phyloP scores from a whole-genome alignment of 2,797 vertebrate genomes.

The Paedocypris micromegethes region DNA sequence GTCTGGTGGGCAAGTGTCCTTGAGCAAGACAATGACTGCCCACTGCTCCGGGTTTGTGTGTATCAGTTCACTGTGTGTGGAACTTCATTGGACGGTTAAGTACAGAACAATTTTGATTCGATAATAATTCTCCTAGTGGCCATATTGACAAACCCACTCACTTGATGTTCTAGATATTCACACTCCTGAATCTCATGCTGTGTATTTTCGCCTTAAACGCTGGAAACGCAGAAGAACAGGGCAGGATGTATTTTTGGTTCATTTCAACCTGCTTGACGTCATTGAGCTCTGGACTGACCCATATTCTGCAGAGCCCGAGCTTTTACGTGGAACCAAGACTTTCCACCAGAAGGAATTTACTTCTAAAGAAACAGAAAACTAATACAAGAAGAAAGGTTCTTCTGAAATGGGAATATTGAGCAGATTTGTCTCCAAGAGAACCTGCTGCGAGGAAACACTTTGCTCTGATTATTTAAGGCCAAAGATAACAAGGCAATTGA shows the following conservation, averaged over 20 bases:
- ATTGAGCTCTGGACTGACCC: constrained; percentile 34
- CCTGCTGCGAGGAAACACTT: neutral
- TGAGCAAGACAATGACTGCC: too few relatives aligned
- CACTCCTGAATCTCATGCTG: neutral
- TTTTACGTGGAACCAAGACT: constrained; percentile 6
- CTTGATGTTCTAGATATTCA: neutral
- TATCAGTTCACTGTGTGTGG: too few relatives aligned
- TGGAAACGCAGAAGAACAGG: constrained; percentile 7
- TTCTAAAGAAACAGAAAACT: too few relatives aligned
- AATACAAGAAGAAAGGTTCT: too few relatives aligned
- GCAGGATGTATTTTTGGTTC: constrained; percentile 26
- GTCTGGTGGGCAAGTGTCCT: too few relatives aligned
- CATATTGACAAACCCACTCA: too few relatives aligned
- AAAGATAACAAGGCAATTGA: neutral
- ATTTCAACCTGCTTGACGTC: constrained; percentile 15
- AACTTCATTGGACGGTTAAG: too few relatives aligned
- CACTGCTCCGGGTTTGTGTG: too few relatives aligned
- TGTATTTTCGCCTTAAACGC: neutral
- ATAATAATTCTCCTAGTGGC: too few relatives aligned
- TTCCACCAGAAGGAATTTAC: neutral
- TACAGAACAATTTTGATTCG: too few relatives aligned
- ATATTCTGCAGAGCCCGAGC: constrained; percentile 33
- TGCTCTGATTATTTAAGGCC: neutral
- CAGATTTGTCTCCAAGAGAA: neutral
- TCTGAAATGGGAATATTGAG: too few relatives aligned